phyloP scores from a whole-genome alignment of 2,888 invertebrate species.

The Standfussiana lucernea region DNA sequence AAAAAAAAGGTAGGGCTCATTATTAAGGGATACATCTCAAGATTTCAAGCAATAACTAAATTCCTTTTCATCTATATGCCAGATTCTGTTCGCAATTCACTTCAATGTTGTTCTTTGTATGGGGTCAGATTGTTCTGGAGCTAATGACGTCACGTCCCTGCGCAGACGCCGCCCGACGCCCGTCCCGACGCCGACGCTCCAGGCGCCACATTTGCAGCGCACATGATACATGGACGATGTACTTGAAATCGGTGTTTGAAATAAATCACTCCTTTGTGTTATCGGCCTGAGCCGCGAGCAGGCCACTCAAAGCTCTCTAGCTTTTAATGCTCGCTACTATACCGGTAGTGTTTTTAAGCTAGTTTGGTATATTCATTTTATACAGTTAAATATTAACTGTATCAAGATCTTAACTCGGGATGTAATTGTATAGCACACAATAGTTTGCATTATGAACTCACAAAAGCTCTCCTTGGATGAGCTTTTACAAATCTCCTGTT shows the following conservation, averaged over 20 bases:
- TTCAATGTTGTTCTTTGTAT: constrained; percentile 68
- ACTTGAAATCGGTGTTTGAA: constrained; percentile 78
- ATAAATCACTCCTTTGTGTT: constrained; percentile 84
- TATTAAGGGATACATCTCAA: background rate
- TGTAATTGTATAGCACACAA: constrained; percentile 10
- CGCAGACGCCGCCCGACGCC: constrained; percentile 76
- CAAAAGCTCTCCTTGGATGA: constrained; percentile 35
- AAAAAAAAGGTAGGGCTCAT: no score
- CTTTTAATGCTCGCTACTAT: constrained; percentile 72
- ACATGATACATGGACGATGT: constrained; percentile 83
- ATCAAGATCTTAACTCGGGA: background rate
- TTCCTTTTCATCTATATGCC: constrained; percentile 25
- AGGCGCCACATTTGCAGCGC: constrained; percentile 88
- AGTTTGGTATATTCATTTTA: constrained; percentile 39
- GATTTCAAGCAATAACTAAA: constrained; percentile 6
- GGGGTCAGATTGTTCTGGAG: constrained; percentile 68
- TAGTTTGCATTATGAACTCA: background rate
- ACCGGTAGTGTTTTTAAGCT: constrained; percentile 49
- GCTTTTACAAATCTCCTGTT: constrained; percentile 65
- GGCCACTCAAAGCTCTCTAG: constrained; percentile 77
- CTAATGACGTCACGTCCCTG: constrained; percentile 81
- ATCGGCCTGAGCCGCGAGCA: constrained; percentile 74
- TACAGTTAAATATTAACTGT: constrained; percentile 12
- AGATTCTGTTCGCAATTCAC: constrained; percentile 58
- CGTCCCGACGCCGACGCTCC: constrained; percentile 71